A percentile compares a stretch with the other conserved stretches of the same genome.
Evolutionary conservation across 2,113 vertebrate species (phyloP).

Genomic region (Tenebrosternarchus preto): DNA sequence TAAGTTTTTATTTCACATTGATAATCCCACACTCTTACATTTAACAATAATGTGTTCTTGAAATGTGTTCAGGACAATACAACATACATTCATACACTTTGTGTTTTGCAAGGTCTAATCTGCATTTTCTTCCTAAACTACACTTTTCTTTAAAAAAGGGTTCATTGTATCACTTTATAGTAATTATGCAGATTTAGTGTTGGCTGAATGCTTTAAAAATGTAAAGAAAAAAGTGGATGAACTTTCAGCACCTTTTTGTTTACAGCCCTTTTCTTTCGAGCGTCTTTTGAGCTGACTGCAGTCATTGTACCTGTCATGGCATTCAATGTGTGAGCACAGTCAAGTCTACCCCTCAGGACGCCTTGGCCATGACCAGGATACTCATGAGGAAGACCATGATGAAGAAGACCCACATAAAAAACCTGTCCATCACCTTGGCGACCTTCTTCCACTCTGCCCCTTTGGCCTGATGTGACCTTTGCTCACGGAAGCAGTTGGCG

Average conservation of each 20-base stretch:
- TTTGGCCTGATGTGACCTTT: conserved; percentile 85
- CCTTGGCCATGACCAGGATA: conserved; percentile 88
- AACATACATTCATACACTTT: neutral
- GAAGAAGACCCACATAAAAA: conserved; percentile 99
- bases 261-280: neutral
- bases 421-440: conserved; percentile 96
- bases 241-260: neutral
- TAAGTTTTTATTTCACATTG: neutral
- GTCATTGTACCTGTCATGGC: too few relatives aligned
- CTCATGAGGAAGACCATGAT: conserved; percentile 98
- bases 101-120: neutral
- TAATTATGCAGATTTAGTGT: neutral
- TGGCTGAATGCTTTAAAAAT: neutral
- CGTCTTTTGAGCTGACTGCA: neutral
- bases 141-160: too few relatives aligned
- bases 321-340: neutral
- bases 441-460: conserved; percentile 96
- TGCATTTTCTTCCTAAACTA: neutral
- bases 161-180: too few relatives aligned
- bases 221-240: neutral
- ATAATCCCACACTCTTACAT: neutral
- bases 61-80: neutral
- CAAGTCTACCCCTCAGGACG: conserved; percentile 67
- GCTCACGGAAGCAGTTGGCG: conserved; percentile 87
- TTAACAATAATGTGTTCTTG: neutral